A percentile compares a stretch with the other conserved stretches of the same genome.
Conservation (phyloP, 2,797 vertebrate genomes). For the Lepilemur septentrionalis region DNA sequence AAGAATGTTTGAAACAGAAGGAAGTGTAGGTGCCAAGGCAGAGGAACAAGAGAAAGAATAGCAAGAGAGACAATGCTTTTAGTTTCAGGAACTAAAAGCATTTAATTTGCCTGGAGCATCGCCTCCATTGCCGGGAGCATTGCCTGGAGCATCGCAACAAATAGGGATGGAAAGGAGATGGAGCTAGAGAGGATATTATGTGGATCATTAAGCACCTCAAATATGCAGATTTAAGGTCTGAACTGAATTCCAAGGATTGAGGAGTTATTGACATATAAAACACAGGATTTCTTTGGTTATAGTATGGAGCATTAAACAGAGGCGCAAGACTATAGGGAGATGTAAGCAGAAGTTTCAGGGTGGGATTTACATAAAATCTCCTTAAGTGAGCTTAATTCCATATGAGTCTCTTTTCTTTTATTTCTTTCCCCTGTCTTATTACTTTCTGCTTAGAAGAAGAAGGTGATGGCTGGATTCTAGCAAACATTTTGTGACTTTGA, state of each 20-base stretch:
- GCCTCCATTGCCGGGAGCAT: no score
- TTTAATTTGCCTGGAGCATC: neutral
- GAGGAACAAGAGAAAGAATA: neutral
- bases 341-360: neutral
- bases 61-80: neutral
- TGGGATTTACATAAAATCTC: neutral
- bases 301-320: neutral
- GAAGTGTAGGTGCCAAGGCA: neutral
- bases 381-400: neutral
- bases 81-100: neutral
- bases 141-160: neutral
- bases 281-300: neutral
- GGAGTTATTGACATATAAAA: neutral
- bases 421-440: neutral
- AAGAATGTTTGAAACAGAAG: neutral
- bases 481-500: neutral
- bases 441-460: conserved; percentile 9
- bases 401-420: neutral
- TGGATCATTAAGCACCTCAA: neutral
- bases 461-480: neutral
- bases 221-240: neutral
- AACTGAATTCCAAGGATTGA: neutral
- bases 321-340: neutral
- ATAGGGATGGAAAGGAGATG: neutral
- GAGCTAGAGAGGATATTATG: neutral